phyloP scores from a whole-genome alignment of 2,888 invertebrate species.

The Drosophila antonietae region DNA sequence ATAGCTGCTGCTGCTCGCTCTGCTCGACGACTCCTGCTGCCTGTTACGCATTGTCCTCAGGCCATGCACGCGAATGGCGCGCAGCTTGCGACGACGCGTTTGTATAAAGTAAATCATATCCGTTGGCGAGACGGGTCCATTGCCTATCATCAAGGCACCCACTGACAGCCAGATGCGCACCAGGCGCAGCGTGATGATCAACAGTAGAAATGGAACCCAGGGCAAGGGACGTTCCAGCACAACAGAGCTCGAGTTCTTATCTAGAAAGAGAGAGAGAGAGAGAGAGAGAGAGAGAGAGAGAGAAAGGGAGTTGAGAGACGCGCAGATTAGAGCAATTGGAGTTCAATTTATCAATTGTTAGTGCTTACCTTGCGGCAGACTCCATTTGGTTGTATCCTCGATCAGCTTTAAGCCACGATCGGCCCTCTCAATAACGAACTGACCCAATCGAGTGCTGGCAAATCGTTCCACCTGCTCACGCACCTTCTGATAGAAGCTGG shows the following conservation, averaged over 20 bases:
- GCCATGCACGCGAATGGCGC: conserved; percentile 79
- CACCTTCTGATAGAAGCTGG: conserved; percentile 66
- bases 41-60: conserved; percentile 65
- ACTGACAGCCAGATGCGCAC: conserved; percentile 76
- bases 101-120: conserved; percentile 82
- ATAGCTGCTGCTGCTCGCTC: conserved; percentile 41
- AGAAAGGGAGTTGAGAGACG: background rate
- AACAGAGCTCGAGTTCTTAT: conserved; percentile 37
- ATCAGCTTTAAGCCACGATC: conserved; percentile 77
- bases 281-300: background rate
- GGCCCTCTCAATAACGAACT: conserved; percentile 72
- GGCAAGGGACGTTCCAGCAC: conserved; percentile 80
- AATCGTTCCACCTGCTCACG: conserved; percentile 73
- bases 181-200: conserved; percentile 79
- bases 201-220: conserved; percentile 80
- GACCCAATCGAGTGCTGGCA: conserved; percentile 79
- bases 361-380: conserved; percentile 79
- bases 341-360: background rate
- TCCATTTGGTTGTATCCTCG: conserved; percentile 84
- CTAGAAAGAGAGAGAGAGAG: conserved; percentile 7
- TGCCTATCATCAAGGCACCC: conserved; percentile 77
- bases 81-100: conserved; percentile 79
- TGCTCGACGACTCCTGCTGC: conserved; percentile 50
- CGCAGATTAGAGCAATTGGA: background rate
- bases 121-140: conserved; percentile 72